Evolutionary conservation across 2,888 invertebrate genomes (phyloP), one percentile per base, ranked within the genome.

Genomic region (Brachynemurus nebulosus): DNA sequence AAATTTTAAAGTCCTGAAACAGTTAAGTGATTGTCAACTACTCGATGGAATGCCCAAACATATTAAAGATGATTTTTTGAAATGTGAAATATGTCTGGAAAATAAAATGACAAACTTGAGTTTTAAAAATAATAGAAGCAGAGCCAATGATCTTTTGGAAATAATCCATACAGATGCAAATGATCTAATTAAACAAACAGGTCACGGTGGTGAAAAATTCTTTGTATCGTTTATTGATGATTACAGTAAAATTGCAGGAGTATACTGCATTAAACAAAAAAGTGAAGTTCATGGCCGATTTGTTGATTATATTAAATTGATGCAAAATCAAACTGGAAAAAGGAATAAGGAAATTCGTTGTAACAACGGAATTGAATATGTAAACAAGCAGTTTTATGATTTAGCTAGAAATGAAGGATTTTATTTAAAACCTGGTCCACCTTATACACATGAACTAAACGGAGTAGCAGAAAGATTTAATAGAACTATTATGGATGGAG

Each of bases 41-140:
- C 19, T 44, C 50, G 12, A 42, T 49, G 8, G 51, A 48, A 30
- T 52, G 45, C 19, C 50, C 7, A n/a, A n/a, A 34, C 7, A 14
- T 6, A 34, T 34, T 42, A 39, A 42, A 40, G 12, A 35, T 33
- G 33, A 30, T 27, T 20, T 20, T 23, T 25, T 48, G 20, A 43
- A 48, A 36, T 48, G 45, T 45, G 40, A 25, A 47, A 45, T 36
- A 17, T 47, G 47, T 23, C 25, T 47, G 9, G 35, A 39, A 38
- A 40, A 21, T n/a, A 47, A 47, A 25, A 45, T 44, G 44, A 21
- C 25, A 8, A 53, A 51, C 45, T 11, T 51, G 42, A 48, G 47
- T 11, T 54, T 53, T 46, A 39, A 49, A 17, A 55, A 53, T 36
- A 46, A 54, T 40, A 49, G 52, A 47, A 49, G n/a, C 20, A 47